A percentile compares a stretch with the other conserved stretches of the same genome.
These are phyloP conservation scores for Procavia capensis DNA, from an alignment of 2,113 vertebrate genomes.

Conservation along the genomic window DNA sequence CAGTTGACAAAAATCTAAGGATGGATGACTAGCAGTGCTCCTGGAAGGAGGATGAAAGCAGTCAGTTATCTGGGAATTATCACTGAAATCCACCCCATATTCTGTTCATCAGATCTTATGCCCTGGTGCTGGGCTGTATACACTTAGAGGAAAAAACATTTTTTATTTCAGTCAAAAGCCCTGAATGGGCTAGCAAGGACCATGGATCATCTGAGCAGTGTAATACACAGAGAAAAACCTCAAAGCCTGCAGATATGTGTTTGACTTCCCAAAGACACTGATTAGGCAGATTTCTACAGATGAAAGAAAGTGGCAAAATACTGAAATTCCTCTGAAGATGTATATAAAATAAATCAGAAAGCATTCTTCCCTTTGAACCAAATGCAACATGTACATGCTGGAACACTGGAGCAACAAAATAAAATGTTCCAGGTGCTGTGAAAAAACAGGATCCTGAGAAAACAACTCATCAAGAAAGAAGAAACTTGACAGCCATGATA, in stretches of 20 bases:
- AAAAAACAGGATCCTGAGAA: not conserved
- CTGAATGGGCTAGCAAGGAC: not conserved
- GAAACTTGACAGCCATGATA: not conserved
- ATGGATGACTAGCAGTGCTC: not conserved
- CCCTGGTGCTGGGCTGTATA: not conserved
- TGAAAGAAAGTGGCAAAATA: not conserved
- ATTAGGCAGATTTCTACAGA: conserved; percentile 3
- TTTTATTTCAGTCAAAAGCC: conserved; percentile 48
- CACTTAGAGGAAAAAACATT: not conserved
- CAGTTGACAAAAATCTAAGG: not conserved
- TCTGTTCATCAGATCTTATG: conserved; percentile 5
- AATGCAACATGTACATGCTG: not conserved
- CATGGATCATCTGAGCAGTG: not conserved
- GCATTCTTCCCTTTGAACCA: conserved; percentile 14
- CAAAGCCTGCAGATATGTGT: not conserved
- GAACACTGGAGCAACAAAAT: not conserved
- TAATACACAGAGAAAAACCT: conserved; percentile 43
- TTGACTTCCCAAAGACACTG: not conserved
- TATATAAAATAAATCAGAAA: conserved; percentile 25
- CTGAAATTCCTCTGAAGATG: not conserved
- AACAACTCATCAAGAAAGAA: not conserved
- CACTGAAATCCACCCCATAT: not conserved
- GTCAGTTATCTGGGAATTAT: not conserved
- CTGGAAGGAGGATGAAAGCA: not conserved
- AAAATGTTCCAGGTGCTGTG: not conserved